Conservation (phyloP, 2,888 invertebrate species). For the Rhopalosiphum nymphaeae region DNA sequence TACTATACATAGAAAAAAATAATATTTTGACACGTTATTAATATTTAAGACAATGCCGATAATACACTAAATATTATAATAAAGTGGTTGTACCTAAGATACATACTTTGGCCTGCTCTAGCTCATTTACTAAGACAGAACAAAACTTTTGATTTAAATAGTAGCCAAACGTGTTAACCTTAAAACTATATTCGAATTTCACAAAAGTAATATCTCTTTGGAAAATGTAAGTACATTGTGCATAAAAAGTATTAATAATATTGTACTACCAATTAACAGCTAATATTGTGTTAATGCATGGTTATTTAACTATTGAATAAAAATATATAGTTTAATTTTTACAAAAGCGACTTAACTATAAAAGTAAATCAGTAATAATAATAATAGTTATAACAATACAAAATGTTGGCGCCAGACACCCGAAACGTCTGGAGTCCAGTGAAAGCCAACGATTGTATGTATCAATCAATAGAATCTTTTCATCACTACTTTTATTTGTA, state of each 20-base stretch:
- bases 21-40: not conserved
- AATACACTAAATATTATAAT: not conserved
- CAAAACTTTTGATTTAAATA: not conserved
- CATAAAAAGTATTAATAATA: not conserved
- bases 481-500: conserved; percentile 20
- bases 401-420: conserved; percentile 45
- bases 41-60: not conserved
- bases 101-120: not conserved
- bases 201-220: not conserved
- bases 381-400: not conserved
- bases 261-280: not conserved
- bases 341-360: conserved; percentile 1
- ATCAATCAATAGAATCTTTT: conserved; percentile 54
- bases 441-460: conserved; percentile 48
- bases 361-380: conserved; percentile 28
- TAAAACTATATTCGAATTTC: not conserved
- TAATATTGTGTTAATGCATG: not conserved
- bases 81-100: not conserved
- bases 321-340: conserved; percentile 20
- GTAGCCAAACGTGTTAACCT: not conserved
- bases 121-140: not conserved
- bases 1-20: not conserved
- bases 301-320: not conserved
- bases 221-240: too few species aligned
- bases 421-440: conserved; percentile 39